Base-by-base conservation (phyloP, 2,888 invertebrate genomes). In the Acutogordius australiensis region DNA sequence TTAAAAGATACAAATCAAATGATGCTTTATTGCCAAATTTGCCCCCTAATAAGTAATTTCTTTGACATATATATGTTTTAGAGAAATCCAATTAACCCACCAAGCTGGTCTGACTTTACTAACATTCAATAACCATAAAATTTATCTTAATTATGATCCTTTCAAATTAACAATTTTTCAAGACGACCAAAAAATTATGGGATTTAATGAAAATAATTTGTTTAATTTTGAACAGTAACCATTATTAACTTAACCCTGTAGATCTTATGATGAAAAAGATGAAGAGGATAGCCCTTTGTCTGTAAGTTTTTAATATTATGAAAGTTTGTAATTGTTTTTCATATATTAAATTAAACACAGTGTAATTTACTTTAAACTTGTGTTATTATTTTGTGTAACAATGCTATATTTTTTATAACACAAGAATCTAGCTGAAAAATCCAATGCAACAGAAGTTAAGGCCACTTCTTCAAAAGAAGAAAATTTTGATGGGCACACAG, bases 401-500 rank as follows among this genome's bases (percentile, higher is more conserved):
- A n/a, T n/a, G n/a, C n/a, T n/a, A n/a, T n/a, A n/a, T n/a, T n/a
- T n/a, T n/a, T n/a, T n/a, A n/a, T n/a, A n/a, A n/a, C n/a, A 64
- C 4, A 64, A 64, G 28, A 65, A 65, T 60, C 66, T 66, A 61
- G 58, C 37, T 1, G 64, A 65, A n/a, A n/a, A n/a, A n/a, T n/a
- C n/a, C n/a, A n/a, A n/a, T n/a, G n/a, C n/a, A n/a, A n/a, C n/a
- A n/a, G n/a, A n/a, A n/a, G n/a, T n/a, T n/a, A n/a, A n/a, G n/a
- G n/a, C n/a, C n/a, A n/a, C n/a, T n/a, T n/a, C n/a, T n/a, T n/a
- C n/a, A n/a, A n/a, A n/a, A 86, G 82, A 87, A 66, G 97, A 99
- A 71, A 82, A 82, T 67, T 99, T 85, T 74, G 88, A 88, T 70
- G 80, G 81, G 0, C 88, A 90, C 70, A 82, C 82, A 64, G 97